Evolutionary conservation across 2,888 invertebrate species (phyloP).

Genomic region (Acheta domesticus): DNA sequence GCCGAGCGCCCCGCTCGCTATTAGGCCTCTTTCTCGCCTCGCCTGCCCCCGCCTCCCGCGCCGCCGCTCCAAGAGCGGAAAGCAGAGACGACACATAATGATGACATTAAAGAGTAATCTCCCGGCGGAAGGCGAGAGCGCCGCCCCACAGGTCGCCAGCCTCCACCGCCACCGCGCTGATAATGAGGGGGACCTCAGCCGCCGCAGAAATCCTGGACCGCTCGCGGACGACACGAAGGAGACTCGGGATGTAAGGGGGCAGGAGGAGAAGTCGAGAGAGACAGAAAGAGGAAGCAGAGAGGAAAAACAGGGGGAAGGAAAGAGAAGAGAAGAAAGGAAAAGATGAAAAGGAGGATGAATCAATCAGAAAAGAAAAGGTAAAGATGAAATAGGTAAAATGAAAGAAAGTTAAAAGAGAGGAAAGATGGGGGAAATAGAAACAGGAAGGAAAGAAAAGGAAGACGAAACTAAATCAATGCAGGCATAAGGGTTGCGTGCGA

Average conservation of each 20-base stretch:
- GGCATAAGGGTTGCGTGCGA: neutral
- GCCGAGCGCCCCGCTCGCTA: too few species aligned
- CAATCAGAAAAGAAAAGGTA: neutral
- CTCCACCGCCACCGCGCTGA: neutral
- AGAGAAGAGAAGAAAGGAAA: neutral
- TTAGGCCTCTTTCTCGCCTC: neutral
- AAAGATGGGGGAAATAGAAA: neutral
- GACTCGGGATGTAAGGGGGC: neutral
- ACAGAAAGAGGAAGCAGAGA: neutral
- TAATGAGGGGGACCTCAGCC: neutral
- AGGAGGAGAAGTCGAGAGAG: neutral
- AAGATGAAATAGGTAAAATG: neutral
- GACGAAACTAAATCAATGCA: neutral
- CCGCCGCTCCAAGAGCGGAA: neutral
- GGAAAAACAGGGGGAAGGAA: neutral
- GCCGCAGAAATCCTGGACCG: neutral
- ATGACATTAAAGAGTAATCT: slow-evolving; percentile 18
- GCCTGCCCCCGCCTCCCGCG: neutral
- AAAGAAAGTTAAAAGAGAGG: neutral
- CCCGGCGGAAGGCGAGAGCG: neutral
- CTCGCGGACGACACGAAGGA: neutral
- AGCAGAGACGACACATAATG: slow-evolving; percentile 2
- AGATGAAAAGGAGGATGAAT: neutral
- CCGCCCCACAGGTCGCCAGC: neutral
- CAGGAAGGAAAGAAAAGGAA: neutral